Conservation (phyloP, 2,797 vertebrate genomes). For the Pogonophryne albipinna region DNA sequence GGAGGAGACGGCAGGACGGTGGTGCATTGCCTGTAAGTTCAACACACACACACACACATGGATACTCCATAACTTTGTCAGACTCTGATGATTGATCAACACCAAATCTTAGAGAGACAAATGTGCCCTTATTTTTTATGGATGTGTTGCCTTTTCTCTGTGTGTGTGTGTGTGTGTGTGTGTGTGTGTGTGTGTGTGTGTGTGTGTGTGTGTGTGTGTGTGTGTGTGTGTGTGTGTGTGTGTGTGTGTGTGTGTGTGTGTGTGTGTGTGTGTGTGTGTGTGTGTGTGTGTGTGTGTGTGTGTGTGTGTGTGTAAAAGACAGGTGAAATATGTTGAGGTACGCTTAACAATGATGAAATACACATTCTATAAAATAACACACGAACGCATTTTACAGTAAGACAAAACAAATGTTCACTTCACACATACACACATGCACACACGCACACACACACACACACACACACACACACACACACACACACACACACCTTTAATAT, state of each 20-base stretch:
- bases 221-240: neutral
- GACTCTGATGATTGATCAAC: neutral
- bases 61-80: too few relatives aligned
- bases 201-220: too few relatives aligned
- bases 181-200: too few relatives aligned
- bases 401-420: constrained; percentile 8
- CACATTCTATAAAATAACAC: neutral
- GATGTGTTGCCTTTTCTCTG: too few relatives aligned
- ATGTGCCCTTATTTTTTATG: neutral
- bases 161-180: too few relatives aligned
- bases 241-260: constrained; percentile 1
- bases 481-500: neutral
- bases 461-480: neutral
- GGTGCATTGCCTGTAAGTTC: constrained; percentile 96
- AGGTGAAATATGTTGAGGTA: constrained; percentile 11
- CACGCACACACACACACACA: neutral
- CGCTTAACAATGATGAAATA: constrained; percentile 21
- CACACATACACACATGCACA: neutral
- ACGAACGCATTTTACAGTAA: neutral
- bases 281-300: too few relatives aligned
- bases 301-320: too few relatives aligned
- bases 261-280: too few relatives aligned
- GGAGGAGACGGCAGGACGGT: constrained; percentile 95
- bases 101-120: neutral
- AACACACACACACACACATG: constrained; percentile 5